A percentile compares a stretch with the other conserved stretches of the same genome.
phyloP scores from a whole-genome alignment of 2,113 vertebrate species.

The Anarhynchus alexandrinus region DNA sequence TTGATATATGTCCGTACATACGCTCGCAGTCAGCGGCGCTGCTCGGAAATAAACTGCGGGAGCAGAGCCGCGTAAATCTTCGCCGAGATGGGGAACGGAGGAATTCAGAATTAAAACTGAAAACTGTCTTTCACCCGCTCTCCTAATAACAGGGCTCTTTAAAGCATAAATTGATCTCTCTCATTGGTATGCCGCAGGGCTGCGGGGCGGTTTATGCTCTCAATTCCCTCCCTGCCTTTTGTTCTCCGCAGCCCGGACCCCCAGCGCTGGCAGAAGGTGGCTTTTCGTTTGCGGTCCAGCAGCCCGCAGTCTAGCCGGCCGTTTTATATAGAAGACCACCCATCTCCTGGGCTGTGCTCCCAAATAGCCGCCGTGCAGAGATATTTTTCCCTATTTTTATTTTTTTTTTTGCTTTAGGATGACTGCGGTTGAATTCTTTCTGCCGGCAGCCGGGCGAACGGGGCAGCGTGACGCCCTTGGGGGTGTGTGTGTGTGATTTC shows the following conservation, averaged over 20 bases:
- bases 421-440: neutral
- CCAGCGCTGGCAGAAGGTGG: neutral
- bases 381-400: neutral
- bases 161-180: slow-evolving; percentile 15
- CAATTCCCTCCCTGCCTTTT: neutral
- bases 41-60: slow-evolving; percentile 42
- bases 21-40: slow-evolving; percentile 26
- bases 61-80: slow-evolving; percentile 49
- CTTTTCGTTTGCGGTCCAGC: neutral
- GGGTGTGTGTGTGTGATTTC: neutral
- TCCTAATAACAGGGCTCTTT: slow-evolving; percentile 4
- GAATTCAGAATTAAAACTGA: slow-evolving; percentile 9
- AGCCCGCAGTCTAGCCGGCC: neutral
- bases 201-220: neutral
- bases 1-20: neutral
- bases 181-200: slow-evolving; percentile 7
- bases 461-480: neutral
- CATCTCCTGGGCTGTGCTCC: neutral
- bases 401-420: neutral
- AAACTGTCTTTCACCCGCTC: neutral
- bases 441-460: neutral
- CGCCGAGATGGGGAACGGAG: neutral
- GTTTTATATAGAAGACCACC: slow-evolving; percentile 15
- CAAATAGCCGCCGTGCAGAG: neutral
- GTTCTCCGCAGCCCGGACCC: neutral